Evolutionary conservation across 1,140 invertebrate genomes (phyloP).

Genomic region (Drosophila ohnishii): DNA sequence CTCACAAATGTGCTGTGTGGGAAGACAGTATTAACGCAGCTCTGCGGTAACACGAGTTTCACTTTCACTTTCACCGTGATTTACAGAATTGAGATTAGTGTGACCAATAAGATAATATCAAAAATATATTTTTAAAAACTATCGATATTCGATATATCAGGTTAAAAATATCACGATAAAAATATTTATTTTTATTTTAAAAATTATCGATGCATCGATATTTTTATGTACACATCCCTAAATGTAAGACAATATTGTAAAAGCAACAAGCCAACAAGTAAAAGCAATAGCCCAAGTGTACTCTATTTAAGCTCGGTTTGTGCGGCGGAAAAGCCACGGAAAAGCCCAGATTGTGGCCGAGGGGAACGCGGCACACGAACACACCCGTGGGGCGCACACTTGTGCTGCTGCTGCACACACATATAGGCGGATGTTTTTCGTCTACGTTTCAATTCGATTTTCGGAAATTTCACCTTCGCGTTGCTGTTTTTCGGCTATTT

Average conservation of each 20-base stretch:
- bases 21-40: no score
- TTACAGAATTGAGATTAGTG: no score
- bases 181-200: no score
- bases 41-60: no score
- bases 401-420: slow-evolving; percentile 38
- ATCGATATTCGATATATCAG: no score
- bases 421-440: slow-evolving; percentile 71
- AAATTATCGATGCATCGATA: no score
- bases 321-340: slow-evolving; percentile 14
- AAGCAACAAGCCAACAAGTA: slow-evolving; percentile 7
- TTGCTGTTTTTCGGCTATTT: slow-evolving; percentile 79
- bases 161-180: no score
- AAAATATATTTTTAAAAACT: no score
- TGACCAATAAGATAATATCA: no score
- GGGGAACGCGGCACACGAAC: slow-evolving; percentile 59
- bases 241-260: slow-evolving; percentile 24
- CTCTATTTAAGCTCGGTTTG: slow-evolving; percentile 7
- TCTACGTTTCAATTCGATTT: slow-evolving; percentile 80
- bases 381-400: slow-evolving; percentile 20
- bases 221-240: no score
- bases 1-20: no score
- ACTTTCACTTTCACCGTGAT: no score
- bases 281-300: slow-evolving; percentile 2
- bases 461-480: slow-evolving; percentile 79
- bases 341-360: neutral